A percentile compares a stretch with the other conserved stretches of the same genome.
phyloP scores from a whole-genome alignment of 2,888 invertebrate species.

The Drosophila pseudotakahashii region DNA sequence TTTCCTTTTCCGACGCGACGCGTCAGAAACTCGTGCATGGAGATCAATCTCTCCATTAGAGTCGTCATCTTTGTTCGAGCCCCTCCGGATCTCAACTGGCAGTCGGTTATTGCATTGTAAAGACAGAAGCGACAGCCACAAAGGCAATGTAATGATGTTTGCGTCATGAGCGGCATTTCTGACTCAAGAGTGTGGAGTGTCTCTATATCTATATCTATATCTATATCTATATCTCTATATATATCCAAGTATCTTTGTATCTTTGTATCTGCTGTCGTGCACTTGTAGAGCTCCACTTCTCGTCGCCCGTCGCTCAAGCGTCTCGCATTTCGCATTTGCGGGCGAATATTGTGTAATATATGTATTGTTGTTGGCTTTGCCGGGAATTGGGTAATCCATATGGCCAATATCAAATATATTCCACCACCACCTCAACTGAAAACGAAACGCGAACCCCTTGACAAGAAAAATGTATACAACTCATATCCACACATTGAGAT shows the following conservation, averaged over 20 bases:
- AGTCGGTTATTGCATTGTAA: constrained; percentile 60
- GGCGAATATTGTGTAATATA: constrained; percentile 65
- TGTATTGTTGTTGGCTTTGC: constrained; percentile 39
- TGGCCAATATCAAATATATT: constrained; percentile 52
- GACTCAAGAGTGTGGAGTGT: constrained; percentile 53
- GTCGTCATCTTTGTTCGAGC: constrained; percentile 25
- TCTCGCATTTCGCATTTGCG: constrained; percentile 60
- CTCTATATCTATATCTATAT: constrained; percentile 15
- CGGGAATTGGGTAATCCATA: constrained; percentile 59
- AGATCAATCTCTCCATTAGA: constrained; percentile 49
- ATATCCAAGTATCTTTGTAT: constrained; percentile 14
- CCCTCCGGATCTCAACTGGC: constrained; percentile 2
- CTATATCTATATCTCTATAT: constrained; percentile 12
- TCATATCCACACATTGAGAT: constrained; percentile 37
- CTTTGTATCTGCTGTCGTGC: constrained; percentile 40
- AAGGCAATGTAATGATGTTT: constrained; percentile 61
- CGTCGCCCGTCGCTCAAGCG: constrained; percentile 16
- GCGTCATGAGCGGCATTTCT: constrained; percentile 59
- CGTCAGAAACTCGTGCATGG: constrained; percentile 48
- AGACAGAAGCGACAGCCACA: constrained; percentile 35
- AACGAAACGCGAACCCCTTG: constrained; percentile 21
- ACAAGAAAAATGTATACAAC: constrained; percentile 10
- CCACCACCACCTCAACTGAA: constrained; percentile 21
- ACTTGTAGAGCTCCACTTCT: constrained; percentile 44
- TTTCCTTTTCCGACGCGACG: constrained; percentile 4